phyloP scores from a whole-genome alignment of 2,888 invertebrate genomes.

The Cactoblastis cactorum region DNA sequence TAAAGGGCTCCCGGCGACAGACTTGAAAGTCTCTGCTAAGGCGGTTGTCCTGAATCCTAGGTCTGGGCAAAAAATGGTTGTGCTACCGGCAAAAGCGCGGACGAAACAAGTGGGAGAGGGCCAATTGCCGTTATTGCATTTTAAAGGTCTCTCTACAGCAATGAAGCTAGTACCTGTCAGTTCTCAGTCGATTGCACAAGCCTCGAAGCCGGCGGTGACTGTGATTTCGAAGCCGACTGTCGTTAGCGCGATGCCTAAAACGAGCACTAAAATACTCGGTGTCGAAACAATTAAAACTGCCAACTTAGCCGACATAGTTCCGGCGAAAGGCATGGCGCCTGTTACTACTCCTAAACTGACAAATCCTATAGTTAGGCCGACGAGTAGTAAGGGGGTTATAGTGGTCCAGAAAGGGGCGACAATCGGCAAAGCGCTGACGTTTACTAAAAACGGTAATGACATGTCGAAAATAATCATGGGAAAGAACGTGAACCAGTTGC shows the following conservation, averaged over 20 bases:
- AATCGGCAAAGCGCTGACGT: slow-evolving; percentile 69
- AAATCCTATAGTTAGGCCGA: slow-evolving; percentile 65
- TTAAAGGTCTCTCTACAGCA: slow-evolving; percentile 65
- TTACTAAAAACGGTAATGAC: slow-evolving; percentile 69
- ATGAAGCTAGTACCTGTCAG: slow-evolving; percentile 72
- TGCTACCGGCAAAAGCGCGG: slow-evolving; percentile 65
- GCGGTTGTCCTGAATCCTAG: slow-evolving; percentile 71
- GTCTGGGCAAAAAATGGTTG: slow-evolving; percentile 74
- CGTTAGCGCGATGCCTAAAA: slow-evolving; percentile 38
- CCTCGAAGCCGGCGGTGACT: slow-evolving; percentile 45
- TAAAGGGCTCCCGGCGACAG: slow-evolving; percentile 71
- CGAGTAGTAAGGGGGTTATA: slow-evolving; percentile 77
- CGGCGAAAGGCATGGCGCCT: slow-evolving; percentile 63
- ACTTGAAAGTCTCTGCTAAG: slow-evolving; percentile 72
- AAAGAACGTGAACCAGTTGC: slow-evolving; percentile 68
- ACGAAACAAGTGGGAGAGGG: slow-evolving; percentile 58
- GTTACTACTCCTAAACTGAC: slow-evolving; percentile 58
- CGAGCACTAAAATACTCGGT: slow-evolving; percentile 51
- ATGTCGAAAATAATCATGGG: slow-evolving; percentile 76
- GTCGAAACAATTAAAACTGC: slow-evolving; percentile 61
- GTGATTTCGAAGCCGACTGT: slow-evolving; percentile 57
- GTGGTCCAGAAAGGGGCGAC: slow-evolving; percentile 80
- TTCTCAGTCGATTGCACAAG: slow-evolving; percentile 50
- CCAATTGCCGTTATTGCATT: slow-evolving; percentile 64
- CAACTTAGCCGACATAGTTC: slow-evolving; percentile 69